Evolutionary conservation across 2,888 invertebrate genomes (phyloP), one percentile per base, ranked within the genome.

Genomic region (Gastrophysa polygoni): DNA sequence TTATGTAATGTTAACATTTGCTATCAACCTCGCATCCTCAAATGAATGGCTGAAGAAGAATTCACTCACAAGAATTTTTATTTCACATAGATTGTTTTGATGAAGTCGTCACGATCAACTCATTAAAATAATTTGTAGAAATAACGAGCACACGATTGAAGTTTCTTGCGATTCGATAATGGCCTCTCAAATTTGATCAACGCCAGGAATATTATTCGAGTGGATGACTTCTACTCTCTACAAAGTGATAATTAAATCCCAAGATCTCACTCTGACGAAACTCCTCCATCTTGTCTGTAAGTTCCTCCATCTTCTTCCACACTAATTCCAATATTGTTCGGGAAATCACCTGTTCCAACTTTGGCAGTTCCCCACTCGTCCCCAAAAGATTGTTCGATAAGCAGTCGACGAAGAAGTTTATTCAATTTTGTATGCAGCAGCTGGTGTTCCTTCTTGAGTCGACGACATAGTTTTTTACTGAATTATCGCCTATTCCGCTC

Each of bases 291-390:
- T 54, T 44, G 44, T 54, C 43, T 43, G 10, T n/a, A 51, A 43
- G 29, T 54, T 43, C 28, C 10, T 16, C 10, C 24, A 24, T 28
- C 52, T 20, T 18, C 52, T 38, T 34, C 34, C 51, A 51, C 51
- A 18, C 34, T 34, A 51, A 32, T 17, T 51, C 34, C n/a, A 51
- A 51, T 29, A 29, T 51, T 18, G 34, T 51, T 18, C 51, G 17
- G n/a, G 28, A 51, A 51, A 10, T 51, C 51, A 51, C 51, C 51
- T 51, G 51, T 51, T 51, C 51, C 34, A 52, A 52, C 52, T 52
- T 14, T 52, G n/a, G 34, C 20, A 34, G 34, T 34, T 52, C 20
- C 21, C 21, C 34, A 52, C 20, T 38, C 20, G 18, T n/a, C 20
- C 7, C 38, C 34, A 21, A 32, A 21, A n/a, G 38, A 34, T 52